A percentile compares a stretch with the other conserved stretches of the same genome.
Conservation (phyloP, 2,797 vertebrate species). For the Macrochelys suwanniensis region DNA sequence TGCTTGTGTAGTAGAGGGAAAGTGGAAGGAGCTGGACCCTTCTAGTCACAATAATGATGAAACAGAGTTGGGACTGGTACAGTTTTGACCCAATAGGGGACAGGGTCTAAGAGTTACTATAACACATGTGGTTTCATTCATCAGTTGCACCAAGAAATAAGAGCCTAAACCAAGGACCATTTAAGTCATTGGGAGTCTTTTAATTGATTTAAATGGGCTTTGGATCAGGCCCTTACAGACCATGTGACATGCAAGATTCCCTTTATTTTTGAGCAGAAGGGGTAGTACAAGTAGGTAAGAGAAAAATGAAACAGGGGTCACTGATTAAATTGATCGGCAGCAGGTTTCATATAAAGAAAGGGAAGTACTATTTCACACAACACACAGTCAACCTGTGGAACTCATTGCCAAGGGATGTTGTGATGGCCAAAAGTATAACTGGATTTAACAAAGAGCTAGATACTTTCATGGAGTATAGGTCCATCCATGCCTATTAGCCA, state of each 20-base stretch:
- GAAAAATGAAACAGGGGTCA: background rate
- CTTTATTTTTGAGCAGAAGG: background rate
- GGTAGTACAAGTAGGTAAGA: background rate
- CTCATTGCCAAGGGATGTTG: background rate
- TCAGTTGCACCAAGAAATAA: background rate
- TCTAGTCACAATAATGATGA: background rate
- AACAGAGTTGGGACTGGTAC: background rate
- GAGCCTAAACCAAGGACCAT: background rate
- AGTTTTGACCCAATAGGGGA: background rate
- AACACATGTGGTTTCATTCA: background rate
- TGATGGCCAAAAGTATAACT: background rate
- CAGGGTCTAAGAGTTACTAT: background rate
- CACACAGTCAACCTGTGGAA: background rate
- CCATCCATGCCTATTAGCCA: background rate
- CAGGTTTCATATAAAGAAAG: background rate
- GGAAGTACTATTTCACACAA: background rate
- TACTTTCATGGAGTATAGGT: background rate
- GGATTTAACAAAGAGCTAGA: background rate
- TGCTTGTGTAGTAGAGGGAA: background rate
- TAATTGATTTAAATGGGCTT: background rate
- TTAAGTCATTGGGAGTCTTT: background rate
- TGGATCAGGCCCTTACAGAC: background rate
- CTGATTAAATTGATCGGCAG: background rate
- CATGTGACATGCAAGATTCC: background rate
- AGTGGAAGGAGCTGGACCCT: background rate